Conservation (phyloP, 2,888 invertebrate genomes). For the Patella caerulea region DNA sequence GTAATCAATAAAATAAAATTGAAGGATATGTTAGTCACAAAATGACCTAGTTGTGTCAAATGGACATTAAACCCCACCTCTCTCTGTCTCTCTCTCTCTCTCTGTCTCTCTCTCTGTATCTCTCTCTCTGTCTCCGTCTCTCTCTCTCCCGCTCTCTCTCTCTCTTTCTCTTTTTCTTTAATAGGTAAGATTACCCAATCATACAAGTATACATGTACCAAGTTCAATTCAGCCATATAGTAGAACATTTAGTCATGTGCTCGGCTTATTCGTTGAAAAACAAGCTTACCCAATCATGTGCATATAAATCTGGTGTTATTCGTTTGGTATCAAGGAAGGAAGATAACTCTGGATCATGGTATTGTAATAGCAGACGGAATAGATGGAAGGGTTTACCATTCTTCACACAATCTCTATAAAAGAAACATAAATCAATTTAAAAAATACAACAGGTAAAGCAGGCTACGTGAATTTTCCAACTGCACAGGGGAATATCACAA, state of each 20-base stretch:
- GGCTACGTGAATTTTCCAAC: too few relatives aligned
- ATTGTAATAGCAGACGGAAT: constrained; percentile 85
- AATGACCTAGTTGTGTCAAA: not conserved
- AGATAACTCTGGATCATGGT: constrained; percentile 98
- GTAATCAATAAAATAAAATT: too few relatives aligned
- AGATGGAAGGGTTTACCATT: constrained; percentile 76
- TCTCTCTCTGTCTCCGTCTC: too few relatives aligned
- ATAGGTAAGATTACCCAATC: not conserved
- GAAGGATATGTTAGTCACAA: not conserved
- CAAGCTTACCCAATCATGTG: constrained; percentile 82
- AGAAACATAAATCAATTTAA: constrained; percentile 15
- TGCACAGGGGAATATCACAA: not conserved
- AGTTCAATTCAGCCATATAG: too few relatives aligned
- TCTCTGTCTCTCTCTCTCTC: not conserved
- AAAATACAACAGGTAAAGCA: too few relatives aligned
- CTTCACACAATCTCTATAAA: constrained; percentile 73
- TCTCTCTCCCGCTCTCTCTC: too few relatives aligned
- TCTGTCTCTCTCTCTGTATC: too few relatives aligned
- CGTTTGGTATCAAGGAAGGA: constrained; percentile 96
- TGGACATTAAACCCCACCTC: too few relatives aligned
- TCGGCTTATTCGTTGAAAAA: not conserved
- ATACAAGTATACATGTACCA: too few relatives aligned
- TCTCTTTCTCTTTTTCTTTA: too few relatives aligned
- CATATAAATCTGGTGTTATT: constrained; percentile 92
- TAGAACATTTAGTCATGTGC: too few relatives aligned